Evolutionary conservation across 1,140 invertebrate genomes (phyloP).

Genomic region (Drosophila miranda): DNA sequence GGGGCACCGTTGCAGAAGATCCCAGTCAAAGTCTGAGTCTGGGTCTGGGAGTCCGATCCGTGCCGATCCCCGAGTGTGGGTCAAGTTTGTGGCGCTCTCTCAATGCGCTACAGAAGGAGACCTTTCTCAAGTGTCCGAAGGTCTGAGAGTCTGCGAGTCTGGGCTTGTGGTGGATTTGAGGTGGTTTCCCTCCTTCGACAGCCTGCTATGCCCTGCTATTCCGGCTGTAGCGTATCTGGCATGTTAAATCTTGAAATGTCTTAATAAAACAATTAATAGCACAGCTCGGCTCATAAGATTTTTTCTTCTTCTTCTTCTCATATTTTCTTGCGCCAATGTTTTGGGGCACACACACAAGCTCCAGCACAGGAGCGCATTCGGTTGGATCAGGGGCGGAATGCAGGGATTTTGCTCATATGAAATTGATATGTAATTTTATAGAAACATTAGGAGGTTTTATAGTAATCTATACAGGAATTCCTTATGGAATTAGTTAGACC

Average conservation of each 20-base stretch:
- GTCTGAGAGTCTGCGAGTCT: too few relatives aligned
- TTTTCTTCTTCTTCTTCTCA: slow-evolving; percentile 43
- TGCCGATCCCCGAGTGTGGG: too few relatives aligned
- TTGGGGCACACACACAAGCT: slow-evolving; percentile 38
- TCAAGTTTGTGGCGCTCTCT: not conserved
- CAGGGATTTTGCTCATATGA: too few relatives aligned
- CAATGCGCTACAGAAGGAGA: not conserved
- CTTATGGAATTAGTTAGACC: too few relatives aligned
- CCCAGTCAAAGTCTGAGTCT: not conserved
- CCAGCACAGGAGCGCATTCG: slow-evolving; percentile 51
- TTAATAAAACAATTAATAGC: slow-evolving; percentile 81
- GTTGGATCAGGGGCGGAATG: too few relatives aligned
- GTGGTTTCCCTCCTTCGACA: not conserved
- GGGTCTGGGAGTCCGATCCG: not conserved
- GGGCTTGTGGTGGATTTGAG: too few relatives aligned
- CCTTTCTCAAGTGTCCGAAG: not conserved
- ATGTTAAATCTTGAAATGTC: slow-evolving; percentile 79
- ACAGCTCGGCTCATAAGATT: slow-evolving; percentile 77
- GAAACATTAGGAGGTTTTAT: too few relatives aligned
- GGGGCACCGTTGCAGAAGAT: slow-evolving; percentile 18
- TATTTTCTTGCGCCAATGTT: slow-evolving; percentile 53
- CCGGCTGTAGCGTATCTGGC: slow-evolving; percentile 55
- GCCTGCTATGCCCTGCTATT: slow-evolving; percentile 12
- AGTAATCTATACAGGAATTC: too few relatives aligned
- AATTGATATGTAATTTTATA: too few relatives aligned